Base-by-base conservation (phyloP, 1,140 invertebrate genomes). In the Drosophila tristis region DNA sequence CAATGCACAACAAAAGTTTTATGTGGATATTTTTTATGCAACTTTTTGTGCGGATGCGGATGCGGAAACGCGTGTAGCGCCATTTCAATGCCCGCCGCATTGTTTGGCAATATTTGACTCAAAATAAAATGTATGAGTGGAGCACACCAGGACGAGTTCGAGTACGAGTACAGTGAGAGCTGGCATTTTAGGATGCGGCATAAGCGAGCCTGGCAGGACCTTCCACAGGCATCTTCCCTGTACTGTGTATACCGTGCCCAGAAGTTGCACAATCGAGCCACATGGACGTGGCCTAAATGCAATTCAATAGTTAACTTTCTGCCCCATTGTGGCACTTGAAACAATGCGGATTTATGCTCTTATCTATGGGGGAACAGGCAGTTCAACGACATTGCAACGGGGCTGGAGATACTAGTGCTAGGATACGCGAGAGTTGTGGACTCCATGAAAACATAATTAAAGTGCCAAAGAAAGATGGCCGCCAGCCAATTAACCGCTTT, bases 1-100 rank as follows among this genome's bases (percentile, higher is more conserved):
- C 82, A 86, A 81, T 86, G 78, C 48, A 67, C 73, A 86, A 86
- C 82, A 86, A 86, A 86, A 86, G 82, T 86, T 86, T 66, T 39
- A 61, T 68, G 64, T 49, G 35, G 8, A 13, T 39, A 48, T 74
- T 74, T 39, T 68, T 75, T 76, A 59, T 63, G 65, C 56, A 85
- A 85, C 74, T 85, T 85, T 67, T 23, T 43, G 31, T 29, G 39
- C 78, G 82, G 82, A 86, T 87, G 23, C 78, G 82, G 82, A 86
- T 82, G 23, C 82, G 78, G 82, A 86, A 86, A 74, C 82, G 84
- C 82, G 76, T 82, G 65, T 82, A 78, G 78, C 65, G 74, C 70
- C 74, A 78, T 75, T 49, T 68, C 79, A 79, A 82, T 78, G 74
- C 23, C 23, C 2, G 75, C 59, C 49, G 51, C 54, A 74, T 82